Evolutionary conservation across 2,113 vertebrate species (phyloP), one percentile per base, ranked within the genome.

Genomic region (Oreotrochilus melanogaster): DNA sequence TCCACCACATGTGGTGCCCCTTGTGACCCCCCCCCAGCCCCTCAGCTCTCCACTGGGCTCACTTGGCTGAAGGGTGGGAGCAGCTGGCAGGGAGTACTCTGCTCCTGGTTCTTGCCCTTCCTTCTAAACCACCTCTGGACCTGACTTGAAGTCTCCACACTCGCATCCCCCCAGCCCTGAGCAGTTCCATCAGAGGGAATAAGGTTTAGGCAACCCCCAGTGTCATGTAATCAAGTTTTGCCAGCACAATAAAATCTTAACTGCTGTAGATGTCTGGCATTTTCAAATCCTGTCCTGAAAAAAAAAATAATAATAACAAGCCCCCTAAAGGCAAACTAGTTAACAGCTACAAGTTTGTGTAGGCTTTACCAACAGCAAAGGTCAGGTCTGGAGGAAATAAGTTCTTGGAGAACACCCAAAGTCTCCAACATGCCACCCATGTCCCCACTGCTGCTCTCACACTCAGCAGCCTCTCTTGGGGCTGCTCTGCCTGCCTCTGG

Each of bases 171-270:
- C 70, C 18, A 0, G 23, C 42, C 50, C 60, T 3, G 1, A 78
- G 84, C 31, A 57, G 51, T 95, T 95, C 65, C 66, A 81, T 92
- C 86, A 89, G 35, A 78, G 78, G 74, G 74, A 93, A 78, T 1
- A 8, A 92, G 48, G 53, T 73, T 95, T 91, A 94, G 88, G 80
- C 94, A 97, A 93, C 95, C 84, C 78, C 42, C 2, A 3, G 71
- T 71, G 80, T 51, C 88, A 75, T 78, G 83, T 95, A 95, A 92
- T 92, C 71, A 65, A 84, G 92, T 94, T 96, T 97, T 94, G 88
- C 80, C 78, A 92, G 71, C 64, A 82, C 88, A 96, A 93, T 95
- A 95, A 93, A 95, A 83, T 76, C 91, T 95, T 95, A 93, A 95
- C 93, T 94, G 93, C 84, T 86, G 88, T 94, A 95, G 75, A 91